These are phyloP conservation scores for Dysmachus trigonus DNA, from an alignment of 2,888 invertebrate species.

Conservation along the genomic window DNA sequence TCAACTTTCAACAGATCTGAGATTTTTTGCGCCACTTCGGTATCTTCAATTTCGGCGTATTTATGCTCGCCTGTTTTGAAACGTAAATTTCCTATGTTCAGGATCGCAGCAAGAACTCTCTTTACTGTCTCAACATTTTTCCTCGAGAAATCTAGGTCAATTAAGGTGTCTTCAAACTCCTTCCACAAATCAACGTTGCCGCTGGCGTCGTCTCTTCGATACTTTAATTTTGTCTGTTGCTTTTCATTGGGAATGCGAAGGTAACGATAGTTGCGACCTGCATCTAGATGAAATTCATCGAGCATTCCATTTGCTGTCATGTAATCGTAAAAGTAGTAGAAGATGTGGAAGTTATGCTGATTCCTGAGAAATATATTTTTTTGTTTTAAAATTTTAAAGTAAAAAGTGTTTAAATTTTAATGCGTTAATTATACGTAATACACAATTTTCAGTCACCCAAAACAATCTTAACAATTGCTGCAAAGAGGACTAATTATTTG, in stretches of 20 bases:
- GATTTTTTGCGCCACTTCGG: slow-evolving; percentile 75
- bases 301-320: slow-evolving; percentile 75
- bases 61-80: slow-evolving; percentile 75
- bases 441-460: too few relatives aligned
- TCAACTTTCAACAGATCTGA: slow-evolving; percentile 80
- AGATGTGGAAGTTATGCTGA: slow-evolving; percentile 88
- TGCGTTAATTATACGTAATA: too few relatives aligned
- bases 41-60: slow-evolving; percentile 76
- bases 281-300: slow-evolving; percentile 73
- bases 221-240: slow-evolving; percentile 68
- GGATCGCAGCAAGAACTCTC: slow-evolving; percentile 76
- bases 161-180: slow-evolving; percentile 71
- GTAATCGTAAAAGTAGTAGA: slow-evolving; percentile 90
- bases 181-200: slow-evolving; percentile 73
- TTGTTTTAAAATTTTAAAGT: too few relatives aligned
- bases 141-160: slow-evolving; percentile 75
- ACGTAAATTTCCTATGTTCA: slow-evolving; percentile 81
- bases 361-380: slow-evolving; percentile 66
- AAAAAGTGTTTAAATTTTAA: too few relatives aligned
- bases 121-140: slow-evolving; percentile 77
- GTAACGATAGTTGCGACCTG: slow-evolving; percentile 78
- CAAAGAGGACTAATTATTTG: too few relatives aligned
- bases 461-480: too few relatives aligned
- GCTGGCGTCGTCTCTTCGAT: slow-evolving; percentile 72
- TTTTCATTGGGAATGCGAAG: slow-evolving; percentile 71